These are phyloP conservation scores for Microcebus griseorufus DNA, from an alignment of 2,113 vertebrate species.

Conservation along the genomic window DNA sequence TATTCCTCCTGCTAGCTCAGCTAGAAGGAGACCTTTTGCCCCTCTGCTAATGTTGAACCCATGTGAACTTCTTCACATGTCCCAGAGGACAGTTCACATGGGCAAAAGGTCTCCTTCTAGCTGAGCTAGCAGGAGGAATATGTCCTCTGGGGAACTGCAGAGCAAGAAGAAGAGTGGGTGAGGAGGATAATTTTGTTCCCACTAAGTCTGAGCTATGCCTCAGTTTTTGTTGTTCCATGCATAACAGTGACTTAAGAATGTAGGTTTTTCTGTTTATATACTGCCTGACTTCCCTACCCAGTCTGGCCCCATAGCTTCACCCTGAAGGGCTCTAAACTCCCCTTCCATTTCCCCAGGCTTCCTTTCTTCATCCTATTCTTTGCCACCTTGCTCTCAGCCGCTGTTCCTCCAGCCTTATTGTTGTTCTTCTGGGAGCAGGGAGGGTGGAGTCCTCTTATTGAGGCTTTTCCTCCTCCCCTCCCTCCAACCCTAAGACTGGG, in stretches of 20 bases:
- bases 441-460: conserved; percentile 48
- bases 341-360: background rate
- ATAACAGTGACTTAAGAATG: background rate
- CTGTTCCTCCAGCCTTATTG: background rate
- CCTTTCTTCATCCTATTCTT: background rate
- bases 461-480: conserved; percentile 52
- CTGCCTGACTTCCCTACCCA: background rate
- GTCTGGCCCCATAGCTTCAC: background rate
- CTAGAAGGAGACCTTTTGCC: conserved; percentile 26
- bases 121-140: background rate
- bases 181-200: background rate
- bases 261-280: background rate
- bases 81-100: too few species aligned
- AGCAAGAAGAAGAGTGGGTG: conserved; percentile 1
- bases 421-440: conserved; percentile 23
- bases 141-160: background rate
- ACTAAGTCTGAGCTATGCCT: background rate
- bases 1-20: background rate
- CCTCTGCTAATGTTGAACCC: too few species aligned
- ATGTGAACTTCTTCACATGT: too few species aligned
- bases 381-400: background rate
- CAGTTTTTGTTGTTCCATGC: background rate
- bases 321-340: background rate
- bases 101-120: conserved; percentile 23
- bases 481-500: conserved; percentile 26